A percentile compares a stretch with the other conserved stretches of the same genome.
These are phyloP conservation scores for Argyresthia albistria DNA, from an alignment of 2,888 invertebrate genomes.

Conservation along the genomic window DNA sequence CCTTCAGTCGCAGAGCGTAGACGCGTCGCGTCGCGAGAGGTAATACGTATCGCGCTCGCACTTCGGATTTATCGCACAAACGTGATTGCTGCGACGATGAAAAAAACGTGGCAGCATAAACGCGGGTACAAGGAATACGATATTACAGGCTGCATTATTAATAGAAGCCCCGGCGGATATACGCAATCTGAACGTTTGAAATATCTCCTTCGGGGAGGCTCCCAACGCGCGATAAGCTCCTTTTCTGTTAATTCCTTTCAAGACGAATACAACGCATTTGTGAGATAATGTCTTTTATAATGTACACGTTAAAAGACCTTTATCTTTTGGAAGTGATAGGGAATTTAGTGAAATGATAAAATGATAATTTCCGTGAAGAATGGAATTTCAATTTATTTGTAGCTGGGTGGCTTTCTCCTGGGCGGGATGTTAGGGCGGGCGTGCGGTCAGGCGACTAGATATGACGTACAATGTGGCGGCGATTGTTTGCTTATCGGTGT, in stretches of 20 bases:
- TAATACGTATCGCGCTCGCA: slow-evolving; percentile 8
- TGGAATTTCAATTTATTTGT: not conserved
- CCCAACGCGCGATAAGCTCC: not conserved
- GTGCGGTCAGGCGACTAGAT: not conserved
- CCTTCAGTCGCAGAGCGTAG: too few species aligned
- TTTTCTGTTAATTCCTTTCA: not conserved
- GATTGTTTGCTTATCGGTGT: slow-evolving; percentile 12
- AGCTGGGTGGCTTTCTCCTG: not conserved
- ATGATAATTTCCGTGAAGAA: too few species aligned
- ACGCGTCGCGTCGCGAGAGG: too few species aligned
- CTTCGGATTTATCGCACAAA: slow-evolving; percentile 29
- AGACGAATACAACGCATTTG: slow-evolving; percentile 1
- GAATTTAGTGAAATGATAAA: too few species aligned
- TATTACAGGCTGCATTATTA: slow-evolving; percentile 4
- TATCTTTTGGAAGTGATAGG: not conserved
- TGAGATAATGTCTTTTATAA: slow-evolving; percentile 6
- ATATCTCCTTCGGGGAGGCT: not conserved
- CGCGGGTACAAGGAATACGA: slow-evolving; percentile 13
- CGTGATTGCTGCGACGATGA: slow-evolving; percentile 27
- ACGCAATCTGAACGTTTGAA: slow-evolving; percentile 1
- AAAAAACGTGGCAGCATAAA: slow-evolving; percentile 17
- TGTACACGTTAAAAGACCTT: not conserved
- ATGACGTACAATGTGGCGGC: slow-evolving; percentile 2
- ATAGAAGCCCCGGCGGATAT: slow-evolving; percentile 3
- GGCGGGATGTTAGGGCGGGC: not conserved